Evolutionary conservation across 1,140 invertebrate species (phyloP).

Genomic region (Drosophila repleta): DNA sequence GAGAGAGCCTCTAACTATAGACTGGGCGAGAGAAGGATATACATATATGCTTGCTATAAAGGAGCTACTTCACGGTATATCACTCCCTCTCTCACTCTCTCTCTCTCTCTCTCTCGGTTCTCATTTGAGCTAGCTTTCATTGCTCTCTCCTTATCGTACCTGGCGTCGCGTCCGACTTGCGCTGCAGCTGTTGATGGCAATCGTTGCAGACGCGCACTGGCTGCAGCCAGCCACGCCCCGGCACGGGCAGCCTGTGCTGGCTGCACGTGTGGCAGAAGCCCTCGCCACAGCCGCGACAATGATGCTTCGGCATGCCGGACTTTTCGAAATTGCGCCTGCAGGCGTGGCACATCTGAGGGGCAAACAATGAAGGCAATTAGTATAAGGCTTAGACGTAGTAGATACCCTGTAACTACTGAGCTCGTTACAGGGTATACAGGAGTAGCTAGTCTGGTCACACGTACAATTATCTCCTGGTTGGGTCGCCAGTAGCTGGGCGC

Average conservation of each 20-base stretch:
- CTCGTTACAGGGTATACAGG: background rate
- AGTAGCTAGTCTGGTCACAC: background rate
- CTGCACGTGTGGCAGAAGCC: slow-evolving; percentile 89
- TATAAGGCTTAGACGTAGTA: background rate
- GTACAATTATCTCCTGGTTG: slow-evolving; percentile 89
- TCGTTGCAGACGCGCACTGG: slow-evolving; percentile 89
- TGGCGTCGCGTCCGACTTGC: slow-evolving; percentile 64
- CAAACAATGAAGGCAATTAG: slow-evolving; percentile 20
- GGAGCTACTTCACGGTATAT: no score
- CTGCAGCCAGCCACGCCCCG: slow-evolving; percentile 87
- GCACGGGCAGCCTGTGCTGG: slow-evolving; percentile 86
- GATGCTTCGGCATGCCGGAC: slow-evolving; percentile 88
- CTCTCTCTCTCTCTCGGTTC: no score
- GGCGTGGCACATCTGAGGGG: slow-evolving; percentile 86
- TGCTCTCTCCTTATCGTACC: slow-evolving; percentile 68
- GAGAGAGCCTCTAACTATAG: no score
- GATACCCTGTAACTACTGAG: background rate
- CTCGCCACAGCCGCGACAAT: slow-evolving; percentile 91
- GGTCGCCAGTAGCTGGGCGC: slow-evolving; percentile 93
- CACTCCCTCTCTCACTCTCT: no score
- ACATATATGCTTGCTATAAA: no score
- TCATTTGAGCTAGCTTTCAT: no score
- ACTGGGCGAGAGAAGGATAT: no score
- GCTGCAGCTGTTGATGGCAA: slow-evolving; percentile 85
- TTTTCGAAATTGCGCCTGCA: slow-evolving; percentile 86